phyloP scores from a whole-genome alignment of 2,888 invertebrate species.

The Theodoxus fluviatilis region DNA sequence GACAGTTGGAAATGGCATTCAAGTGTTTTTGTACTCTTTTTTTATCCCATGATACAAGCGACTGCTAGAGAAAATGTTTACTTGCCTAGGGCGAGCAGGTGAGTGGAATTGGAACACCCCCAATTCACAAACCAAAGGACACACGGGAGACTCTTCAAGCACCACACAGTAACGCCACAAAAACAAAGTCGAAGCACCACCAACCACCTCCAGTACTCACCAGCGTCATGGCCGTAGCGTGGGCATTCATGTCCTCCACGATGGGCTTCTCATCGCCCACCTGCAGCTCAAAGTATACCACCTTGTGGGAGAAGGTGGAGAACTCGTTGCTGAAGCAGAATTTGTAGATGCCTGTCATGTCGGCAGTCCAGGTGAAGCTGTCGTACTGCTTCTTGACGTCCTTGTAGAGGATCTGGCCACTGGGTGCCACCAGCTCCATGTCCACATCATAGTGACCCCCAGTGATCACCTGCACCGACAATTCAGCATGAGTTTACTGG shows the following conservation, averaged over 20 bases:
- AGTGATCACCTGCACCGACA: constrained; percentile 84
- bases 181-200: no score
- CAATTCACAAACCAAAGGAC: no score
- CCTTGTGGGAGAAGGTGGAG: constrained; percentile 97
- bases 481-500: constrained; percentile 11
- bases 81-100: no score
- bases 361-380: constrained; percentile 74
- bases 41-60: no score
- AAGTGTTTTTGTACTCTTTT: no score
- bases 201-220: no score
- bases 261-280: constrained; percentile 86
- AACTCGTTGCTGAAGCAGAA: constrained; percentile 96
- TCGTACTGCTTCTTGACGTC: constrained; percentile 95
- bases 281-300: constrained; percentile 97
- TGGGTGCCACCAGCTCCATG: constrained; percentile 86
- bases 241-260: constrained; percentile 63
- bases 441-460: constrained; percentile 99
- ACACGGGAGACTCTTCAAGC: no score
- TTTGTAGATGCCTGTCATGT: constrained; percentile 55
- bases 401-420: constrained; percentile 84
- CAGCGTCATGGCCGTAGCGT: constrained; percentile 83
- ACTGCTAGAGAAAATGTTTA: no score
- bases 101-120: no score
- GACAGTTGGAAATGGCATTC: no score
- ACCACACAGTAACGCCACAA: no score